These are phyloP conservation scores for Molorchus minor DNA, from an alignment of 2,888 invertebrate genomes.

Conservation along the genomic window DNA sequence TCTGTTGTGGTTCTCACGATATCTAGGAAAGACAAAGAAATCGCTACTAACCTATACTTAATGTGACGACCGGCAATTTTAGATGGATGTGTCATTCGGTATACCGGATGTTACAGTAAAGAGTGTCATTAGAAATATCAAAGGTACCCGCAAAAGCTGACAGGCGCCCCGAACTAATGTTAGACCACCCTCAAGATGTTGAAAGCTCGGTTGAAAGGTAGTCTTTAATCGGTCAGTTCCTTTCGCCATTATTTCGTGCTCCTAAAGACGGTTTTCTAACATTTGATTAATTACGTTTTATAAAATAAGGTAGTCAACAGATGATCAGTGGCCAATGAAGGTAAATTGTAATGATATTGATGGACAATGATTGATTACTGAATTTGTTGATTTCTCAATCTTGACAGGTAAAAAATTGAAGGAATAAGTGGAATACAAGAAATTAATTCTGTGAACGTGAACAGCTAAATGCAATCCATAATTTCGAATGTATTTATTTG, in stretches of 20 bases:
- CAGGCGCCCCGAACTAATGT: conserved; percentile 53
- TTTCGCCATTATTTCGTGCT: not conserved
- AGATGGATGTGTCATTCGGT: conserved; percentile 53
- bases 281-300: conserved; percentile 42
- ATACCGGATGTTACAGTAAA: conserved; percentile 53
- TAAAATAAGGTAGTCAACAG: conserved; percentile 45
- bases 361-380: conserved; percentile 45
- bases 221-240: conserved; percentile 37
- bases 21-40: conserved; percentile 33
- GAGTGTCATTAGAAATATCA: conserved; percentile 52
- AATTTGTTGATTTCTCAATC: conserved; percentile 34
- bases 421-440: conserved; percentile 36
- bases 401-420: conserved; percentile 39
- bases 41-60: conserved; percentile 44
- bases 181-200: conserved; percentile 52
- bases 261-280: not conserved
- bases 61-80: conserved; percentile 32
- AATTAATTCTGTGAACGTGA: conserved; percentile 36
- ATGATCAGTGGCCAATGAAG: conserved; percentile 43
- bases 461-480: too few species aligned
- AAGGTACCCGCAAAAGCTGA: conserved; percentile 50
- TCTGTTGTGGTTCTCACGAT: conserved; percentile 32
- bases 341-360: conserved; percentile 29
- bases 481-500: too few species aligned
- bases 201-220: conserved; percentile 28